These are phyloP conservation scores for Electrophaes corylata DNA, from an alignment of 2,888 invertebrate genomes.

Conservation along the genomic window DNA sequence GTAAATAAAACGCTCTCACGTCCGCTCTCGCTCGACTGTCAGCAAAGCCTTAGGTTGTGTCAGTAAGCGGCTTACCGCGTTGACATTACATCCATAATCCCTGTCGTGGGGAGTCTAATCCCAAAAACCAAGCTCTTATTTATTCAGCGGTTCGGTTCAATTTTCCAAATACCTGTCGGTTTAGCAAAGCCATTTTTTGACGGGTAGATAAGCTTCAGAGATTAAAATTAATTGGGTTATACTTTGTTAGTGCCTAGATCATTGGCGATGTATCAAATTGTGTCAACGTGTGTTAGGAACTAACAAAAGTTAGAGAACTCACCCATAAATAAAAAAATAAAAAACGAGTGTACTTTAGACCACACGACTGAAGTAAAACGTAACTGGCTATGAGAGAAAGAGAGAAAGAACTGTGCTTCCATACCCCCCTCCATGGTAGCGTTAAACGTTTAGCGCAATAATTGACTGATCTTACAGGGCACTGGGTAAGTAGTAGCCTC, in stretches of 20 bases:
- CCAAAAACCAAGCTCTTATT: slow-evolving; percentile 2
- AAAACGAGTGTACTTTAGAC: no score
- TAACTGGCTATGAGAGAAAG: no score
- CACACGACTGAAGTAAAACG: no score
- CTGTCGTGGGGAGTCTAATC: slow-evolving; percentile 11
- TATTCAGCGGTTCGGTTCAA: slow-evolving; percentile 3
- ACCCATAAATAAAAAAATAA: no score
- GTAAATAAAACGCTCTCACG: background rate
- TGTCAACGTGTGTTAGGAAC: no score
- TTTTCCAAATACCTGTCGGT: slow-evolving; percentile 12
- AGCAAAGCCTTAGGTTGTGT: background rate
- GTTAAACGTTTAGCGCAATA: no score
- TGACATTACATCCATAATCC: slow-evolving; percentile 30
- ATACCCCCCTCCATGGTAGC: no score
- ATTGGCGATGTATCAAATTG: background rate
- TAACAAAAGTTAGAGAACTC: no score
- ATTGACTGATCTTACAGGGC: no score
- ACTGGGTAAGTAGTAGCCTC: no score
- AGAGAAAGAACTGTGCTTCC: no score
- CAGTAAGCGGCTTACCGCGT: slow-evolving; percentile 27
- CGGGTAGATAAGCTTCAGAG: slow-evolving; percentile 1
- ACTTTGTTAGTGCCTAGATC: background rate
- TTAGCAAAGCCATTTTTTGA: slow-evolving; percentile 9
- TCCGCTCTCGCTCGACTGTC: background rate
- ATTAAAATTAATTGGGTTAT: background rate